These are phyloP conservation scores for Urocolius indicus DNA, from an alignment of 2,113 vertebrate genomes.

Conservation along the genomic window DNA sequence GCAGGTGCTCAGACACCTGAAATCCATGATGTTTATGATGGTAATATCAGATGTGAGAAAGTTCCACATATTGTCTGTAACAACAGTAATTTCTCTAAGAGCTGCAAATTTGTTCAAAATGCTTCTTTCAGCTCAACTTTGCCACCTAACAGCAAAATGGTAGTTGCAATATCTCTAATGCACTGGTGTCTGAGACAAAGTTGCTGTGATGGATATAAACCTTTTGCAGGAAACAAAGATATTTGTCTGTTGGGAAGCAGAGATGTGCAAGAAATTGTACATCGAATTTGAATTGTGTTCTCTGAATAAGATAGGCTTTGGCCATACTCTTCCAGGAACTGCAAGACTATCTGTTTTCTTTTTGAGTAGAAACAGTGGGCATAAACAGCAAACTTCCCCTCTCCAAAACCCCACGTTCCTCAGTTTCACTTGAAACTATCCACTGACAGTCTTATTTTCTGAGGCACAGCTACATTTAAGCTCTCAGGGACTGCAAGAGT, in stretches of 20 bases:
- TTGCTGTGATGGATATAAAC: background rate
- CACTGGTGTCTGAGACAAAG: background rate
- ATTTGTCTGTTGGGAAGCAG: background rate
- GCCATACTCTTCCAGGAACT: background rate
- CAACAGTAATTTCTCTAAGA: background rate
- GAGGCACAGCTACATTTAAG: fast-evolving
- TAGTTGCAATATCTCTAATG: background rate
- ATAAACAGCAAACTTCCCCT: background rate
- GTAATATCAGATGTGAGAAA: background rate
- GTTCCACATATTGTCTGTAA: background rate
- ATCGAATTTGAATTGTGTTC: background rate
- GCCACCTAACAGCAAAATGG: background rate
- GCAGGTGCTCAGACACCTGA: background rate
- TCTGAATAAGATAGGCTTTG: background rate
- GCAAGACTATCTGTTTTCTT: fast-evolving
- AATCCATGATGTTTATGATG: background rate
- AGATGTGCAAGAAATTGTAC: background rate
- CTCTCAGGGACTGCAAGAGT: fast-evolving
- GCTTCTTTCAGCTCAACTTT: background rate
- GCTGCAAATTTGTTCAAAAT: background rate
- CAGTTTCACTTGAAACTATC: fast-evolving
- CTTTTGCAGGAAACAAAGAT: background rate
- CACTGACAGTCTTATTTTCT: background rate
- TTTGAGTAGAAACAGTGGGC: background rate
- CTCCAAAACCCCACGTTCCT: background rate